Evolutionary conservation across 2,888 invertebrate species (phyloP), one percentile per base, ranked within the genome.

Genomic region (Chymomyza fuscimana): DNA sequence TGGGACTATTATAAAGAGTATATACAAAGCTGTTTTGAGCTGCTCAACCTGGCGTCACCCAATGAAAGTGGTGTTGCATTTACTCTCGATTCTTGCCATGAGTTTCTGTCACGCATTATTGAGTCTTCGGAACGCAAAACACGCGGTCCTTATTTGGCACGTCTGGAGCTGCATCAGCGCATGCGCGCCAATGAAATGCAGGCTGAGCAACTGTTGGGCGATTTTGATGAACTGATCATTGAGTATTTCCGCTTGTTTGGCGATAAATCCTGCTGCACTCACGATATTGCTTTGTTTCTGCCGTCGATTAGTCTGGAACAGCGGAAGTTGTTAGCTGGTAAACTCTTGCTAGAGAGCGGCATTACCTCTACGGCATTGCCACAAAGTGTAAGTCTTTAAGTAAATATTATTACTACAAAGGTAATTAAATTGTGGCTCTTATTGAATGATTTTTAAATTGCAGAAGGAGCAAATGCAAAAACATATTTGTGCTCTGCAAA

Each of bases 101-200:
- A 91, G 25, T 92, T 92, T 79, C 79, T 92, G 10, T 84, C 89
- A 54, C 91, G 93, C 80, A 89, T 94, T 29, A 93, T 94, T 7
- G 93, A 94, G 73, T 92, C 92, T 74, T 87, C 84, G 12, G 92
- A 93, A 22, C 93, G 93, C 73, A 92, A 93, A 22, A 92, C 95
- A 36, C 92, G 98, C 74, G 97, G 97, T 0, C 97, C 98, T 0
- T 96, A 96, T 91, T 93, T 98, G 81, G 97, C 97, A 5, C 94
- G 95, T 40, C 92, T 98, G 74, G 96, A 97, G 89, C 91, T 97
- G 36, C 95, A 94, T 92, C 94, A 93, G 85, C 93, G 94, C 76
- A 93, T 95, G 88, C 92, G 92, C 9, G 92, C 93, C 56, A 91
- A 92, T 12, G 93, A 93, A 7, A 86, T 93, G 69, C 93, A 94